These are phyloP conservation scores for Drosophila melanica DNA, from an alignment of 1,140 invertebrate genomes.

Conservation along the genomic window DNA sequence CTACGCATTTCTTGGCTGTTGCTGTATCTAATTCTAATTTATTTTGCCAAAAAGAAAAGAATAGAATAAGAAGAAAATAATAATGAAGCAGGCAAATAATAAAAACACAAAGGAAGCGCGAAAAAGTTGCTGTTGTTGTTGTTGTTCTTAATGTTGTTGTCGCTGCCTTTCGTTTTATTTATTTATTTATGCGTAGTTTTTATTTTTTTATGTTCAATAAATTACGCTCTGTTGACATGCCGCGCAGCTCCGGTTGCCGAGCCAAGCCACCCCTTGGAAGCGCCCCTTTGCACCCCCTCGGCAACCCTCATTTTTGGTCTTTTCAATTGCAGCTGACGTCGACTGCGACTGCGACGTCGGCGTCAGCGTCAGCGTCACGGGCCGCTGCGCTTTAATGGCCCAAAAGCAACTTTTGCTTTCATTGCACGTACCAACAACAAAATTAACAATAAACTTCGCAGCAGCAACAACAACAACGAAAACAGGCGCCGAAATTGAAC, in stretches of 20 bases:
- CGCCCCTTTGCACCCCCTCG: neutral
- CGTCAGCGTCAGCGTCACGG: conserved; percentile 50
- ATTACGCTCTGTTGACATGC: conserved; percentile 74
- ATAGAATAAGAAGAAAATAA: conserved; percentile 47
- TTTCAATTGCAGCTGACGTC: conserved; percentile 66
- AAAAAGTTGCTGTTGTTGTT: conserved; percentile 44
- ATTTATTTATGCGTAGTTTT: conserved; percentile 61
- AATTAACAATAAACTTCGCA: conserved; percentile 4
- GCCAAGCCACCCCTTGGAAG: conserved; percentile 15
- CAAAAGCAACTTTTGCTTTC: conserved; percentile 76
- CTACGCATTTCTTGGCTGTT: conserved; percentile 69
- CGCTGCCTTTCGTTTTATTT: conserved; percentile 47
- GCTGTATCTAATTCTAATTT: conserved; percentile 78
- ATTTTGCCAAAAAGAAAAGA: conserved; percentile 61
- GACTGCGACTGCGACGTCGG: neutral
- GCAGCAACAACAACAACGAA: conserved; percentile 2
- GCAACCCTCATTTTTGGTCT: conserved; percentile 58
- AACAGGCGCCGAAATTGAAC: conserved; percentile 50
- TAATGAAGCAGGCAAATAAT: conserved; percentile 45
- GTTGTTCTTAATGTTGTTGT: conserved; percentile 40
- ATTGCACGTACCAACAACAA: conserved; percentile 62
- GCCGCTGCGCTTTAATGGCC: conserved; percentile 73
- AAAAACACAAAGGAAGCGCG: conserved; percentile 36
- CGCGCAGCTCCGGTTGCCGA: conserved; percentile 32
- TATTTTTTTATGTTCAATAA: conserved; percentile 64